phyloP scores from a whole-genome alignment of 2,797 vertebrate species.

The Bradypodion ventrale region DNA sequence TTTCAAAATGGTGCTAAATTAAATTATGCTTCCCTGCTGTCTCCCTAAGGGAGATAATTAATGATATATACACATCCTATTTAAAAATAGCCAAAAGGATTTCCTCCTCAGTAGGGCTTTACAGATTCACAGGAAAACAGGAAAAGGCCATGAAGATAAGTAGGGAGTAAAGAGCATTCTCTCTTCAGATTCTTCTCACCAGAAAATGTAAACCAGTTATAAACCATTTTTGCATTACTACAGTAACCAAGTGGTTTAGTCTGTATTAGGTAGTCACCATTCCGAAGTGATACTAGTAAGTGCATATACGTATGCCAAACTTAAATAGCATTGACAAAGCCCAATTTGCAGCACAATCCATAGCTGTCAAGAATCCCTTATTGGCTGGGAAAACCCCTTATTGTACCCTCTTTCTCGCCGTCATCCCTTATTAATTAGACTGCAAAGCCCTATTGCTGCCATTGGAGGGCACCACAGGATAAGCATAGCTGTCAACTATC shows the following conservation, averaged over 20 bases:
- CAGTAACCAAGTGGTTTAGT: background rate
- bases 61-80: background rate
- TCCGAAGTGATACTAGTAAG: background rate
- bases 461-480: too few species aligned
- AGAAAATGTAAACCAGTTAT: constrained; percentile 24
- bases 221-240: background rate
- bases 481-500: too few species aligned
- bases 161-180: background rate
- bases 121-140: constrained; percentile 6
- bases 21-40: constrained; percentile 11
- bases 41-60: constrained; percentile 13
- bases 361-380: too few species aligned
- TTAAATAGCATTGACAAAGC: background rate
- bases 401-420: too few species aligned
- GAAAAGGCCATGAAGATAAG: constrained; percentile 1
- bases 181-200: background rate
- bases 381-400: too few species aligned
- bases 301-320: background rate
- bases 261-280: background rate
- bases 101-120: constrained; percentile 3
- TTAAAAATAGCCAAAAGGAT: constrained; percentile 32
- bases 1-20: constrained; percentile 29
- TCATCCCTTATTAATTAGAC: too few species aligned
- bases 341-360: background rate
- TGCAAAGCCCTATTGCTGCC: too few species aligned